A percentile compares a stretch with the other conserved stretches of the same genome.
phyloP scores from a whole-genome alignment of 2,797 vertebrate species.

The Chelmon rostratus region DNA sequence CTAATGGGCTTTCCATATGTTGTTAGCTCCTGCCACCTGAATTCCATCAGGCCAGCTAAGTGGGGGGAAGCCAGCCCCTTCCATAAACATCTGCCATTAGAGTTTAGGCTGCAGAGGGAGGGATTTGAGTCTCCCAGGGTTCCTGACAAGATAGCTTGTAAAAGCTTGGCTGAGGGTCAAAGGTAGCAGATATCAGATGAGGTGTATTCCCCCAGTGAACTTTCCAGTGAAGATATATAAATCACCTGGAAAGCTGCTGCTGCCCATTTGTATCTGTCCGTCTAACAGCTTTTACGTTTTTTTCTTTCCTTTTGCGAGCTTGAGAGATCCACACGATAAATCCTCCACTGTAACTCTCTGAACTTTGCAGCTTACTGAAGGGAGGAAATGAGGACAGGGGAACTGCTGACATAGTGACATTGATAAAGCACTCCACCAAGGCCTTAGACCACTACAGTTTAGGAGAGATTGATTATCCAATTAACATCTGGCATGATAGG shows the following conservation, averaged over 20 bases:
- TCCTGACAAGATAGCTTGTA: conserved; percentile 81
- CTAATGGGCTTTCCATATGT: conserved; percentile 78
- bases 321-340: conserved; percentile 72
- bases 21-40: conserved; percentile 72
- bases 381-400: conserved; percentile 74
- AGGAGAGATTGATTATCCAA: conserved; percentile 85
- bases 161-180: conserved; percentile 78
- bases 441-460: conserved; percentile 70
- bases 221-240: conserved; percentile 74
- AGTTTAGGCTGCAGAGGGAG: conserved; percentile 59
- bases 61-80: conserved; percentile 47
- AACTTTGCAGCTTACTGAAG: conserved; percentile 71
- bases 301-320: conserved; percentile 42
- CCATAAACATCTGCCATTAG: conserved; percentile 79
- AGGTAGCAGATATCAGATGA: conserved; percentile 72
- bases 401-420: conserved; percentile 72
- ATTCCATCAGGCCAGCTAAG: conserved; percentile 76
- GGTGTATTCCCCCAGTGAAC: conserved; percentile 60
- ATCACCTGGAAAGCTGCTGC: conserved; percentile 68
- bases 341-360: conserved; percentile 65
- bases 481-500: conserved; percentile 75
- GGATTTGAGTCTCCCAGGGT: conserved; percentile 61
- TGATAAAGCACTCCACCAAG: conserved; percentile 65
- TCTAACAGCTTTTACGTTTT: conserved; percentile 37
- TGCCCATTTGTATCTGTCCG: conserved; percentile 67